Evolutionary conservation across 2,113 vertebrate genomes (phyloP).

Genomic region (Potamarius usumacintae): DNA sequence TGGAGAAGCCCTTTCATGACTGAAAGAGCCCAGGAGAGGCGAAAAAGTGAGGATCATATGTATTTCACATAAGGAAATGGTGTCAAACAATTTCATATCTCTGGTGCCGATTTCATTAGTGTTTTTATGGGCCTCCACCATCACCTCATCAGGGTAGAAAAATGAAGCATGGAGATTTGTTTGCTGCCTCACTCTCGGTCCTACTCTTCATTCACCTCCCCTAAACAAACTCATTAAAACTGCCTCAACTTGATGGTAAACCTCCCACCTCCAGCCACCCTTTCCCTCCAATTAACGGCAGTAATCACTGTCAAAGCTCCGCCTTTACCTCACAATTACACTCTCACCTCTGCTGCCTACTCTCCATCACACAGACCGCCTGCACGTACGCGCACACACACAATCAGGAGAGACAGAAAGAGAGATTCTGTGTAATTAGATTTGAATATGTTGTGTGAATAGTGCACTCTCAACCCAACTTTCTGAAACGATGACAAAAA

Average conservation of each 20-base stretch:
- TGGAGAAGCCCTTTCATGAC: background rate
- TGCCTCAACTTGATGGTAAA: constrained; percentile 37
- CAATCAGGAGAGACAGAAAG: constrained; percentile 57
- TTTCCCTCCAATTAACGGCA: constrained; percentile 52
- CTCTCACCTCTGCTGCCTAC: constrained; percentile 63
- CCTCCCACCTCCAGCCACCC: constrained; percentile 47
- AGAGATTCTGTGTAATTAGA: constrained; percentile 36
- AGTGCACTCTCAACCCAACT: background rate
- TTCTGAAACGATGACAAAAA: background rate
- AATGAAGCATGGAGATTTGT: constrained; percentile 28
- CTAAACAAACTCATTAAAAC: constrained; percentile 58
- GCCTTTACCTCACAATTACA: constrained; percentile 52
- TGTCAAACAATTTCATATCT: background rate
- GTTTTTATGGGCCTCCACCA: constrained; percentile 18
- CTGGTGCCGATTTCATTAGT: constrained; percentile 27
- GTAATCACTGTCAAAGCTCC: constrained; percentile 57
- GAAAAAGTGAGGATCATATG: too few species aligned
- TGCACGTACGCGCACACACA: constrained; percentile 47
- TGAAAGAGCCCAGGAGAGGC: background rate
- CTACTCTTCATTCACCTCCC: constrained; percentile 19
- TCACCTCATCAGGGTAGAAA: constrained; percentile 41
- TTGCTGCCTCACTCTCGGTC: constrained; percentile 7
- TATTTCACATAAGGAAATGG: background rate
- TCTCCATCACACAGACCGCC: constrained; percentile 49
- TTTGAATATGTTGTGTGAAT: constrained; percentile 8